These are phyloP conservation scores for Sipha maydis DNA, from an alignment of 2,888 invertebrate genomes.

Conservation along the genomic window DNA sequence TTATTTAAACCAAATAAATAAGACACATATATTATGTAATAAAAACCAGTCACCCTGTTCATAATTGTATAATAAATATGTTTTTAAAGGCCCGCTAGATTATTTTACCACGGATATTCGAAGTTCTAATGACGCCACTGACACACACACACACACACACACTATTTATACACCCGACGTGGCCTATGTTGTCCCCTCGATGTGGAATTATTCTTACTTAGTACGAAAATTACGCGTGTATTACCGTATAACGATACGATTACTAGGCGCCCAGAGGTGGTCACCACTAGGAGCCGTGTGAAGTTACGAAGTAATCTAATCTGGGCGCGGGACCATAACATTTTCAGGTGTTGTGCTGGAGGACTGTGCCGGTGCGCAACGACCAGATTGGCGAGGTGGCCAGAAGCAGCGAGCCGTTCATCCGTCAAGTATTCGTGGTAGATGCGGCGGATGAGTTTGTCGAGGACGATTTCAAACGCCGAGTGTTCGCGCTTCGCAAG, in stretches of 20 bases:
- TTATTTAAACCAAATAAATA: too few species aligned
- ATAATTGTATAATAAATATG: too few species aligned
- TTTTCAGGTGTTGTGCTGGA: slow-evolving; percentile 85
- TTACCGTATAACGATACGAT: not conserved
- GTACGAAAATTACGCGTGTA: not conserved
- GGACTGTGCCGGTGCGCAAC: slow-evolving; percentile 90
- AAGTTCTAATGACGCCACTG: too few species aligned
- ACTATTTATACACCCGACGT: not conserved
- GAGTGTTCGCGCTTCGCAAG: slow-evolving; percentile 94
- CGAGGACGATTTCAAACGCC: slow-evolving; percentile 73
- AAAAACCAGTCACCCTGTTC: too few species aligned
- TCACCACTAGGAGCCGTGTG: not conserved
- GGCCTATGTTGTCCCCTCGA: not conserved
- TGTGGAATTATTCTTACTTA: not conserved
- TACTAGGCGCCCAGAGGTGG: not conserved
- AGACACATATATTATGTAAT: too few species aligned
- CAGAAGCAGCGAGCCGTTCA: slow-evolving; percentile 91
- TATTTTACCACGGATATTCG: not conserved
- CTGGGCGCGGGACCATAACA: slow-evolving; percentile 16
- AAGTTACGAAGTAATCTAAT: not conserved
- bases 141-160: not conserved
- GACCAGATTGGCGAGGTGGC: slow-evolving; percentile 91
- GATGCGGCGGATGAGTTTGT: slow-evolving; percentile 71
- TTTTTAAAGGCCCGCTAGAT: too few species aligned
- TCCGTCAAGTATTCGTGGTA: slow-evolving; percentile 91